Conservation (phyloP, 2,888 invertebrate genomes). For the Amiota mariae region DNA sequence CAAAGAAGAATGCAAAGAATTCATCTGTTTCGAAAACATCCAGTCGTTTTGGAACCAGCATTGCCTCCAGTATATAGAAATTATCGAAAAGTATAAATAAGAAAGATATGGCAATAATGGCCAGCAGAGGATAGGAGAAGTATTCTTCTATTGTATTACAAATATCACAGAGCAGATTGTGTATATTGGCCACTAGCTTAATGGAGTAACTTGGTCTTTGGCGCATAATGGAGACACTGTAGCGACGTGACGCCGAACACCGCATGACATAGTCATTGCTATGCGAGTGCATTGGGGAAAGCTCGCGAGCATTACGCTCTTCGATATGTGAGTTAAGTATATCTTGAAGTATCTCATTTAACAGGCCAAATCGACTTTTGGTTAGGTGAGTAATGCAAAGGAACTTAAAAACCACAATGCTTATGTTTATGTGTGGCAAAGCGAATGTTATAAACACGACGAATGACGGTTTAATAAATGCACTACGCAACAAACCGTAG, state of each 20-base stretch:
- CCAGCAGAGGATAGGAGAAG: conserved; percentile 68
- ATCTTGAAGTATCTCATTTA: conserved; percentile 69
- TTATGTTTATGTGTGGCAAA: conserved; percentile 70
- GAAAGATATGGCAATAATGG: conserved; percentile 70
- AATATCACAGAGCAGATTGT: conserved; percentile 70
- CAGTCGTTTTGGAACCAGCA: conserved; percentile 65
- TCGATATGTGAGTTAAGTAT: conserved; percentile 66
- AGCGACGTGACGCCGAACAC: conserved; percentile 51
- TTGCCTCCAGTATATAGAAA: conserved; percentile 69
- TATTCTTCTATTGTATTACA: conserved; percentile 70
- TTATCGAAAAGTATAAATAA: conserved; percentile 70
- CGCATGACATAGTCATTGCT: conserved; percentile 51
- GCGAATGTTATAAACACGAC: conserved; percentile 70
- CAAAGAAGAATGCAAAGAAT: conserved; percentile 70
- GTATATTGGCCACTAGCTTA: conserved; percentile 68
- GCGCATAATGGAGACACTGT: conserved; percentile 64
- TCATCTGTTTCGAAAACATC: conserved; percentile 67
- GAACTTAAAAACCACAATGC: conserved; percentile 70
- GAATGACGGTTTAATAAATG: conserved; percentile 68
- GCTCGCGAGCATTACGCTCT: conserved; percentile 56
- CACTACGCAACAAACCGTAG: conserved; percentile 63
- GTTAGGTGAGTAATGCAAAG: conserved; percentile 66
- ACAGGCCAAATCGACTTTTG: conserved; percentile 65
- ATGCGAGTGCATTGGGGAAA: conserved; percentile 66
- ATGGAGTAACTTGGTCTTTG: conserved; percentile 64